Conservation (phyloP, 2,797 vertebrate species). For the Tympanoctomys barrerae region DNA sequence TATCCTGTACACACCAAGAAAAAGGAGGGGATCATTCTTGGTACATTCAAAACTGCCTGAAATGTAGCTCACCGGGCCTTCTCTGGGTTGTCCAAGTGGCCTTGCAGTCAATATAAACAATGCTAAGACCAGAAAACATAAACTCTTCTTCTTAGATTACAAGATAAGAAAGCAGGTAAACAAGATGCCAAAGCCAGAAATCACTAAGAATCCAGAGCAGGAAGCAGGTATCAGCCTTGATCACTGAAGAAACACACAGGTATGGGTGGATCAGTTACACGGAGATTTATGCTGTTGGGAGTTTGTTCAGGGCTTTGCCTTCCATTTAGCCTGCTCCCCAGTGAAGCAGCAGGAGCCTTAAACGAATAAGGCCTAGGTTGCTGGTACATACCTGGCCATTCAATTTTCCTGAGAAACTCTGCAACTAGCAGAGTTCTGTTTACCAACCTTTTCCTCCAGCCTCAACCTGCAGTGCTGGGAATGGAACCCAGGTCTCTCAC, state of each 20-base stretch:
- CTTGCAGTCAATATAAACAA: not conserved
- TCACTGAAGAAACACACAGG: not conserved
- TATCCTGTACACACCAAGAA: not conserved
- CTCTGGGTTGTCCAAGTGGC: not conserved
- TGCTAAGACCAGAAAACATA: not conserved
- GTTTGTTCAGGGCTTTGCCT: not conserved
- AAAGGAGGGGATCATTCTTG: not conserved
- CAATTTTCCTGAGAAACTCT: slow-evolving; percentile 21
- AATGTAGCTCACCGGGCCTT: not conserved
- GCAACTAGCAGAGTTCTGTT: not conserved
- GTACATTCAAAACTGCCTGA: not conserved
- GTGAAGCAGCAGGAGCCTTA: not conserved
- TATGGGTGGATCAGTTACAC: not conserved
- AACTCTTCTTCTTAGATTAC: not conserved
- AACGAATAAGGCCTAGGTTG: not conserved
- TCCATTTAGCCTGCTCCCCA: slow-evolving; percentile 4
- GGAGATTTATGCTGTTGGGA: not conserved
- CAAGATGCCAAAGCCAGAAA: not conserved
- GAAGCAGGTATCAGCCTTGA: not conserved
- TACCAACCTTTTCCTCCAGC: not conserved
- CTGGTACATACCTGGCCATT: not conserved
- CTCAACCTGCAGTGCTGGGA: not conserved
- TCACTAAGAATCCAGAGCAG: not conserved
- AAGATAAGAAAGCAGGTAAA: not conserved
- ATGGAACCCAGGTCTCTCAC: not conserved